phyloP scores from a whole-genome alignment of 2,113 vertebrate genomes.

The Passer montanus region DNA sequence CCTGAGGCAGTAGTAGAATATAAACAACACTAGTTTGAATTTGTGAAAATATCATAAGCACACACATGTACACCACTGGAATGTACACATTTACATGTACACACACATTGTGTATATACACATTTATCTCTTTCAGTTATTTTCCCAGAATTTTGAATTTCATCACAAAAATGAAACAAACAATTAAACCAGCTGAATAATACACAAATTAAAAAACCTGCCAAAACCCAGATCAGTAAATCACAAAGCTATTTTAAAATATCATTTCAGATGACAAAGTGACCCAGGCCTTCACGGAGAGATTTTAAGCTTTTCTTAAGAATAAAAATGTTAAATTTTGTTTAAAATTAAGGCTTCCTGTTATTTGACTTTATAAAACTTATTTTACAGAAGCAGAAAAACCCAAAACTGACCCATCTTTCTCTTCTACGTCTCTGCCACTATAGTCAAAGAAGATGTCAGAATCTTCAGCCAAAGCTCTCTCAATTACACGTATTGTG shows the following conservation, averaged over 20 bases:
- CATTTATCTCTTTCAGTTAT: not conserved
- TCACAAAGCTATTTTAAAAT: not conserved
- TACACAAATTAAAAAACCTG: not conserved
- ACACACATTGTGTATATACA: not conserved
- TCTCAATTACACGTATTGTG: constrained; percentile 93
- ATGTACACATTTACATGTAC: not conserved
- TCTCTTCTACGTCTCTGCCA: constrained; percentile 90
- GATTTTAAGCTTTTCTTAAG: not conserved
- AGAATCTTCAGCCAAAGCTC: constrained; percentile 91
- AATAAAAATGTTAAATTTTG: not conserved
- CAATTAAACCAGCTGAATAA: not conserved
- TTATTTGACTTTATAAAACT: not conserved
- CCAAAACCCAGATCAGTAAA: not conserved
- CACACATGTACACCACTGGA: accelerated
- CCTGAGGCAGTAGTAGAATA: not conserved
- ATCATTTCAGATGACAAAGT: not conserved
- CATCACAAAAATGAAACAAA: constrained; percentile 1
- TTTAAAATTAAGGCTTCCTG: not conserved
- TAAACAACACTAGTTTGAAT: not conserved
- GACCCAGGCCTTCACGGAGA: not conserved
- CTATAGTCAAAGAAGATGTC: constrained; percentile 97
- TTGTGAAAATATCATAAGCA: not conserved
- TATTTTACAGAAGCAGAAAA: not conserved
- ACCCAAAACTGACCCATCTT: constrained; percentile 86
- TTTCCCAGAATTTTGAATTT: constrained; percentile 5